These are phyloP conservation scores for Apodemia duryi DNA, from an alignment of 2,888 invertebrate species.

Conservation along the genomic window DNA sequence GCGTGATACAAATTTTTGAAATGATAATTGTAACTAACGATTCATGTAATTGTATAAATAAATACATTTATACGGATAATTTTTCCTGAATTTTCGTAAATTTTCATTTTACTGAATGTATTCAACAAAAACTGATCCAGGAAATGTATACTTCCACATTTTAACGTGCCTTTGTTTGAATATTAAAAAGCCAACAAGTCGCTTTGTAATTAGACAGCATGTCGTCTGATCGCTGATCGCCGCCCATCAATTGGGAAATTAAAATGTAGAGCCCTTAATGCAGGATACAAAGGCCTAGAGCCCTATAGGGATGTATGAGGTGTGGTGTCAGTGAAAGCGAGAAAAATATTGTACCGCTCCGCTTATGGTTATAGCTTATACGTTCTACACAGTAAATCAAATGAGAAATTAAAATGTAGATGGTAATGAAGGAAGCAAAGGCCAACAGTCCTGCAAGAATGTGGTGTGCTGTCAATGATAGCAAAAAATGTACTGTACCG, in stretches of 20 bases:
- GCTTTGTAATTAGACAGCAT: conserved; percentile 60
- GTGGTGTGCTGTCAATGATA: conserved; percentile 26
- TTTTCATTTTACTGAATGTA: no score
- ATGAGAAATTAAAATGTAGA: conserved; percentile 54
- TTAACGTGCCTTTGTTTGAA: conserved; percentile 26
- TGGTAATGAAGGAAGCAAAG: conserved; percentile 43
- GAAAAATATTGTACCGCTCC: not conserved
- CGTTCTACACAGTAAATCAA: conserved; percentile 45
- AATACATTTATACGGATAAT: no score
- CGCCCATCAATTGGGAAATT: conserved; percentile 59
- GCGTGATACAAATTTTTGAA: no score
- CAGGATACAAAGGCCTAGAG: conserved; percentile 37
- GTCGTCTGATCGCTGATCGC: conserved; percentile 45
- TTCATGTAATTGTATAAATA: no score
- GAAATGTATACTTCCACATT: conserved; percentile 10
- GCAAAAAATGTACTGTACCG: conserved; percentile 28
- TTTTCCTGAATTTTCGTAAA: no score
- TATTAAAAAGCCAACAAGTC: conserved; percentile 37
- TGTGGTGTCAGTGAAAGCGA: conserved; percentile 34
- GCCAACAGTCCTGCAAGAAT: conserved; percentile 31
- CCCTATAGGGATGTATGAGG: conserved; percentile 30
- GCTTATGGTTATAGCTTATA: not conserved
- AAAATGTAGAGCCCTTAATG: conserved; percentile 51
- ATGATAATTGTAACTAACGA: no score
- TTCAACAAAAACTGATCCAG: not conserved